Base-by-base conservation (phyloP, 2,113 vertebrate genomes). In the Oreochromis tanganicae region DNA sequence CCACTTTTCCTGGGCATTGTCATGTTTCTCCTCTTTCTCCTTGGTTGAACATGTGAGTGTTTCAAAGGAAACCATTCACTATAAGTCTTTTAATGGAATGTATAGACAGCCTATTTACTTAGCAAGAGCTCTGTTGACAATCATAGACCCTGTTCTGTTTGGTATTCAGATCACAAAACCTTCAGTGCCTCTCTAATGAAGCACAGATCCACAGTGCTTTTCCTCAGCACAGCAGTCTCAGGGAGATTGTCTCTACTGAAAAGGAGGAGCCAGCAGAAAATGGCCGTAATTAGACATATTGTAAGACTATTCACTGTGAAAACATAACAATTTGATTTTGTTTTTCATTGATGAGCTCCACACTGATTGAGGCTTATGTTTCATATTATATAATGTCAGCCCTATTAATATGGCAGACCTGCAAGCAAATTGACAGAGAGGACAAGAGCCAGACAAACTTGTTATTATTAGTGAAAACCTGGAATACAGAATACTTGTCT, bases 121-220 rank as follows among this genome's bases (percentile, higher is more conserved):
- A 85, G 88, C 43, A 54, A 75, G 88, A 90, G 81, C 78, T 68
- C 80, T 83, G 90, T 85, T 93, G 91, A 94, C 46, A 78, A 71
- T 83, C 80, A 83, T 57, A 86, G 82, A 89, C 66, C 85, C 82
- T 73, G 71, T 89, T 43, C 94, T 94, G 89, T 83, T 96, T 95
- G 93, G 87, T 92, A 95, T 95, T 95, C 95, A 85, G 55, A 89
- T 92, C 94, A 91, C 93, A 92, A 89, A 90, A 82, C 10, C 63
- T 36, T 82, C 66, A 59, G 88, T 68, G 89, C 91, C 91, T 93
- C 89, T 85, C 84, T 92, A 92, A 95, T 85, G 89, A 94, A 92
- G 88, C 92, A 78, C 88, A 93, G 63, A 73, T 83, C 85, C 91
- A 91, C 91, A 90, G 85, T 46, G 57, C 73, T 46, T 91, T 68